Conservation (phyloP, 2,888 invertebrate species). For the Diachrysia chrysitis region DNA sequence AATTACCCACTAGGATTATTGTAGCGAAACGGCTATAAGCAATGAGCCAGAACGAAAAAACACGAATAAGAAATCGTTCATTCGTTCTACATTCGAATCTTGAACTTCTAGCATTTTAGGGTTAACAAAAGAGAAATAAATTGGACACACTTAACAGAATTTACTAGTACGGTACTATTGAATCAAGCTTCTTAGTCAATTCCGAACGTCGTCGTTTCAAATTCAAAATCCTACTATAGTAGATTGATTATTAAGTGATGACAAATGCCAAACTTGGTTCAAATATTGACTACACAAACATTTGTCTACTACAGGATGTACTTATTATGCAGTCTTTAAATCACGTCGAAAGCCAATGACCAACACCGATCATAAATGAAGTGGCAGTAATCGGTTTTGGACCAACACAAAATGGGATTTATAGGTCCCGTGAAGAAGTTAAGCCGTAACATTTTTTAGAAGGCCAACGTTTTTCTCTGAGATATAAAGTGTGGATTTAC, state of each 20-base stretch:
- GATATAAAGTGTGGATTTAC: slow-evolving; percentile 44
- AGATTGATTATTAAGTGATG: background rate
- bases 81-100: background rate
- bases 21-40: background rate
- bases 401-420: slow-evolving; percentile 61
- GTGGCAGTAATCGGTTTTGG: slow-evolving; percentile 18
- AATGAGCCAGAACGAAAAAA: slow-evolving; percentile 1
- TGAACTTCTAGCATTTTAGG: background rate
- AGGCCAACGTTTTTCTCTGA: slow-evolving; percentile 33
- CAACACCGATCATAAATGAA: slow-evolving; percentile 31
- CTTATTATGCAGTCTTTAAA: background rate
- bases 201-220: background rate
- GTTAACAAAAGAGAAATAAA: slow-evolving; percentile 3
- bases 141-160: background rate
- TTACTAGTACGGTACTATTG: background rate
- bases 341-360: slow-evolving; percentile 12
- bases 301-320: background rate
- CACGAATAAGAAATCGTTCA: background rate
- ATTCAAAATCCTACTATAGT: background rate
- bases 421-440: slow-evolving; percentile 62
- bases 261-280: background rate
- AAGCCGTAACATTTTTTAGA: slow-evolving; percentile 64
- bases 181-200: background rate
- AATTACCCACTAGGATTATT: slow-evolving; percentile 1
- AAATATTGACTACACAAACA: background rate